These are phyloP conservation scores for Halocynthia aurantium DNA, from an alignment of 23 tunicate species.

Conservation along the genomic window DNA sequence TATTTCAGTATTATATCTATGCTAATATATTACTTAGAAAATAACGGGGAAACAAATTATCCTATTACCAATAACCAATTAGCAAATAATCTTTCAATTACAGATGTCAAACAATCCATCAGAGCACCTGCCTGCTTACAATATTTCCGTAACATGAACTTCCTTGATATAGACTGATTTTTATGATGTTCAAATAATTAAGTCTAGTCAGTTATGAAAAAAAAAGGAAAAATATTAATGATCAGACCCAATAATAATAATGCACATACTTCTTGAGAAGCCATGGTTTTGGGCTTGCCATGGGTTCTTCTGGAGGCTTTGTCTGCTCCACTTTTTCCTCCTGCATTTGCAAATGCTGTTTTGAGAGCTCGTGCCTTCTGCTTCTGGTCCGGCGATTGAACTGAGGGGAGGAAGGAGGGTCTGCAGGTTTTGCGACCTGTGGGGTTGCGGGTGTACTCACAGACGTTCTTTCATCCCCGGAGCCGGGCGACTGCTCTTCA, in stretches of 20 bases:
- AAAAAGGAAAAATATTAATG: background rate
- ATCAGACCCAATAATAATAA: background rate
- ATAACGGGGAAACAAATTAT: too few species aligned
- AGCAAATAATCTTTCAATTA: too few species aligned
- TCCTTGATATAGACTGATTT: too few species aligned
- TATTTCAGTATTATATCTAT: too few species aligned
- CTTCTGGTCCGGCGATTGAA: slow-evolving; percentile 1
- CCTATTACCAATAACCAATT: too few species aligned
- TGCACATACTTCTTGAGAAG: slow-evolving; percentile 39
- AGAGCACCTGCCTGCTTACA: too few species aligned
- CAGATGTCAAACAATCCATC: too few species aligned
- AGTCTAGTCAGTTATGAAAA: too few species aligned
- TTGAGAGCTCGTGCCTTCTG: background rate
- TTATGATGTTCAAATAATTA: too few species aligned
- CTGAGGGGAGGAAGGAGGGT: slow-evolving; percentile 7
- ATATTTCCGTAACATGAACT: too few species aligned
- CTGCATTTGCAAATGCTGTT: slow-evolving; percentile 18
- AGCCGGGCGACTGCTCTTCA: slow-evolving; percentile 3
- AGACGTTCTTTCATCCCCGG: background rate
- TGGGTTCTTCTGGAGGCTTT: background rate
- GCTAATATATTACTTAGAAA: too few species aligned
- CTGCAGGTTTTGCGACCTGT: background rate
- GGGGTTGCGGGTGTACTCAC: slow-evolving; percentile 19
- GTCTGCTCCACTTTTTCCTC: background rate
- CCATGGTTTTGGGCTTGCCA: slow-evolving; percentile 83